Percentiles rank a stretch among this genome's conserved stretches.
Conservation (phyloP, 1,140 invertebrate genomes). For the Procambarus clarkii region DNA sequence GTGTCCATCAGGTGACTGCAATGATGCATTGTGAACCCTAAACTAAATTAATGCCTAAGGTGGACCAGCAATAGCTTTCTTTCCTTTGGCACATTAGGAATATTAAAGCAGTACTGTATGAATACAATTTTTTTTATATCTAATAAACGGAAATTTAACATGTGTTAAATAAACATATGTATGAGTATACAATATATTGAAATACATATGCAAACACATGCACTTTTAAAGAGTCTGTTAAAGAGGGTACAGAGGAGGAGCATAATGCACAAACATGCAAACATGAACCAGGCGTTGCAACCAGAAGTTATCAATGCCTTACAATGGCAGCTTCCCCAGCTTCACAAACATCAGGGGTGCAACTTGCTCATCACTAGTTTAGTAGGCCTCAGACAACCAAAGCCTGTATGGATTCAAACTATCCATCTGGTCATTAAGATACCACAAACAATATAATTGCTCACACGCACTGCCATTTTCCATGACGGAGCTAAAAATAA, state of each 20-base stretch:
- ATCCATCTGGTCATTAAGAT: constrained; percentile 1
- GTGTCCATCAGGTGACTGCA: too few relatives aligned
- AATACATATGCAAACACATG: background rate
- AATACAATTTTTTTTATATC: background rate
- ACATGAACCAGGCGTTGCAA: background rate
- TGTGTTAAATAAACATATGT: constrained; percentile 27
- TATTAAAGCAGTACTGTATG: too few relatives aligned
- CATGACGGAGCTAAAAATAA: background rate
- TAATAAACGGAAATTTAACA: background rate
- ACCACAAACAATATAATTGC: constrained; percentile 16
- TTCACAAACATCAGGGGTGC: constrained; percentile 53
- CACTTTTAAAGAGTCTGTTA: background rate
- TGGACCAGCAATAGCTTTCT: too few relatives aligned
- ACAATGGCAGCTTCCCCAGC: constrained; percentile 48
- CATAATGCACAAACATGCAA: background rate
- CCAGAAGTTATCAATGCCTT: background rate
- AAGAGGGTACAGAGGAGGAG: background rate
- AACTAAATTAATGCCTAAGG: too few relatives aligned
- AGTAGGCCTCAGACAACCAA: constrained; percentile 26
- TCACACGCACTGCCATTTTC: background rate
- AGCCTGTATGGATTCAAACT: constrained; percentile 33
- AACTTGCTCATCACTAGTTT: constrained; percentile 22
- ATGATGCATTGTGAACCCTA: too few relatives aligned
- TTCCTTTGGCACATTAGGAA: too few relatives aligned
- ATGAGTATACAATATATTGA: background rate